Conservation (phyloP, 1,140 invertebrate species). For the Euura saliciscinereae region DNA sequence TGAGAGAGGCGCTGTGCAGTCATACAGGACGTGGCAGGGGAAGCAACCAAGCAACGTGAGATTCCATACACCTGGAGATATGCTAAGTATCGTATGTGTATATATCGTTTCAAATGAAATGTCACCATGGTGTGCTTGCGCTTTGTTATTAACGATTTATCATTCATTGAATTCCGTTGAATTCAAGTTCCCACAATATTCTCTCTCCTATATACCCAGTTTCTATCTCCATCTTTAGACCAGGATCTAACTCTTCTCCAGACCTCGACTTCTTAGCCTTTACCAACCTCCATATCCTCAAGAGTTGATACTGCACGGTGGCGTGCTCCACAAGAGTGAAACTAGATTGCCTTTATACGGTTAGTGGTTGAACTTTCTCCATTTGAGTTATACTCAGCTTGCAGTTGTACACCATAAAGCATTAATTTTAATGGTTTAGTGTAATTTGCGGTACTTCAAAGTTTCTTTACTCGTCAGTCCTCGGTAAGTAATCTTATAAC, state of each 20-base stretch:
- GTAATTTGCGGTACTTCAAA: background rate
- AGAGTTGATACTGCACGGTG: background rate
- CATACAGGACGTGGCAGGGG: background rate
- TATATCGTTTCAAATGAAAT: background rate
- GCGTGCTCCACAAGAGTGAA: background rate
- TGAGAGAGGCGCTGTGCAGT: background rate
- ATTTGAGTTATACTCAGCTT: background rate
- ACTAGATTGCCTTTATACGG: conserved; percentile 6
- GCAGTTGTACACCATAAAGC: background rate
- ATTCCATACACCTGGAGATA: background rate
- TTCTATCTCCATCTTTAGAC: background rate
- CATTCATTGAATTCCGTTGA: background rate
- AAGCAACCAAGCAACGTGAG: background rate
- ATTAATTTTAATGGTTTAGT: background rate
- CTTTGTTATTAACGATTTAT: conserved; percentile 7
- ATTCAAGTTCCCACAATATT: conserved; percentile 1
- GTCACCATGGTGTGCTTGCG: background rate
- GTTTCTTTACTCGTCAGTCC: no score
- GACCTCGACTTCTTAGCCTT: background rate
- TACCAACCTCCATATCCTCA: background rate
- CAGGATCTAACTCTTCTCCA: background rate
- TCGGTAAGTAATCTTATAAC: no score
- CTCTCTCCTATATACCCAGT: background rate
- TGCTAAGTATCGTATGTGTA: background rate
- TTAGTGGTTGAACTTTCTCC: background rate